These are phyloP conservation scores for Actenoides hombroni DNA, from an alignment of 2,113 vertebrate genomes.

Conservation along the genomic window DNA sequence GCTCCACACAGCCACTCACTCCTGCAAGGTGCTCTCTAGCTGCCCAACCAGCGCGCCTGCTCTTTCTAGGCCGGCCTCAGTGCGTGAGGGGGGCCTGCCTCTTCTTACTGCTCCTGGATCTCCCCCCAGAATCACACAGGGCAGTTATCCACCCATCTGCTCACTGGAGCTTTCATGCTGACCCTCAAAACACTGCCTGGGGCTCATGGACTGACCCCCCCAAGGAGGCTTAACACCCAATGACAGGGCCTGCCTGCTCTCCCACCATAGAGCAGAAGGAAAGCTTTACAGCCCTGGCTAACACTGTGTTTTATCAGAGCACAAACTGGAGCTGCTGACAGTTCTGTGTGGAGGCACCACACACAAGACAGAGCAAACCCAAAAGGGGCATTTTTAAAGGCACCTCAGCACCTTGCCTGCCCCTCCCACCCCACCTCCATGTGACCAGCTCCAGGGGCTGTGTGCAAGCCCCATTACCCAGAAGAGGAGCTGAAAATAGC, in stretches of 20 bases:
- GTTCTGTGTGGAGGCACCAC: fast-evolving
- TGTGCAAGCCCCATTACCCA: fast-evolving
- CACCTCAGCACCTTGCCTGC: background rate
- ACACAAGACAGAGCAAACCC: too few species aligned
- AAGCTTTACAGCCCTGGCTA: too few species aligned
- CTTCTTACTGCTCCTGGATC: too few species aligned
- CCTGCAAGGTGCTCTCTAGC: fast-evolving
- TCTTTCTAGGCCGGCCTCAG: background rate
- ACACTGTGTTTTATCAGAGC: fast-evolving
- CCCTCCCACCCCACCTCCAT: fast-evolving
- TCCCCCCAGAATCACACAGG: background rate
- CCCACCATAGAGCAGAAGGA: too few species aligned
- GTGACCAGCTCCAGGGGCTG: fast-evolving
- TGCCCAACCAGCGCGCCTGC: fast-evolving
- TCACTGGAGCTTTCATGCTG: fast-evolving
- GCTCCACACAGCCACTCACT: too few species aligned
- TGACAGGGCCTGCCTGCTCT: fast-evolving
- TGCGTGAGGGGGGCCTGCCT: fast-evolving
- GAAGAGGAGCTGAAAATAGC: fast-evolving
- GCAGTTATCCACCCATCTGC: fast-evolving
- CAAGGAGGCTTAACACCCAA: fast-evolving
- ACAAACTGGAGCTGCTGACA: fast-evolving
- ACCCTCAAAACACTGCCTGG: fast-evolving
- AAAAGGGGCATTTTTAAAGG: fast-evolving
- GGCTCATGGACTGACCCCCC: fast-evolving